phyloP scores from a whole-genome alignment of 2,113 vertebrate genomes.

The Lutjanus erythropterus region DNA sequence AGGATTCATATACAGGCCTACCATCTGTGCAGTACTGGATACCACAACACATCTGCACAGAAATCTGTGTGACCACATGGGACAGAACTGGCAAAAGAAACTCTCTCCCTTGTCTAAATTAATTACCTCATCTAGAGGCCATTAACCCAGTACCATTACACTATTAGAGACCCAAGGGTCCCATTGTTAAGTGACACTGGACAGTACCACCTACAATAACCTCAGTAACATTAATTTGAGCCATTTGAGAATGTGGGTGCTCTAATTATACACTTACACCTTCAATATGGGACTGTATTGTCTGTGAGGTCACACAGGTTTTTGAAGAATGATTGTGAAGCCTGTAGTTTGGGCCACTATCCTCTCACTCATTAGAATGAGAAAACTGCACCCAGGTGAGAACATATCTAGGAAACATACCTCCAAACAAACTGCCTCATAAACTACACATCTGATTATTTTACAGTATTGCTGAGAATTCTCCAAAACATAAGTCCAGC shows the following conservation, averaged over 20 bases:
- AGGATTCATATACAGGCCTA: not conserved
- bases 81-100: slow-evolving; percentile 3
- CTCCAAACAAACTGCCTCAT: not conserved
- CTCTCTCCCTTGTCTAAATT: not conserved
- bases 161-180: slow-evolving; percentile 3
- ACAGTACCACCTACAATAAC: not conserved
- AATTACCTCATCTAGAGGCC: not conserved
- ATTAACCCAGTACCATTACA: slow-evolving; percentile 1
- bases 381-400: not conserved
- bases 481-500: no score
- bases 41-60: not conserved
- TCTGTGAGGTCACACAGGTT: not conserved
- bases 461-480: not conserved
- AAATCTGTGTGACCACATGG: not conserved
- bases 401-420: not conserved
- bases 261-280: not conserved
- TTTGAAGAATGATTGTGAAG: not conserved
- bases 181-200: slow-evolving; percentile 11
- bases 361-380: not conserved
- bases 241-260: not conserved
- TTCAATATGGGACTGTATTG: not conserved
- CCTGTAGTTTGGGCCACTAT: not conserved
- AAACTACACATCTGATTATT: not conserved
- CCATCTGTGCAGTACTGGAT: slow-evolving; percentile 16
- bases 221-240: slow-evolving; percentile 2